A percentile compares a stretch with the other conserved stretches of the same genome.
Conservation (phyloP, 2,797 vertebrate species). For the Peromyscus eremicus region DNA sequence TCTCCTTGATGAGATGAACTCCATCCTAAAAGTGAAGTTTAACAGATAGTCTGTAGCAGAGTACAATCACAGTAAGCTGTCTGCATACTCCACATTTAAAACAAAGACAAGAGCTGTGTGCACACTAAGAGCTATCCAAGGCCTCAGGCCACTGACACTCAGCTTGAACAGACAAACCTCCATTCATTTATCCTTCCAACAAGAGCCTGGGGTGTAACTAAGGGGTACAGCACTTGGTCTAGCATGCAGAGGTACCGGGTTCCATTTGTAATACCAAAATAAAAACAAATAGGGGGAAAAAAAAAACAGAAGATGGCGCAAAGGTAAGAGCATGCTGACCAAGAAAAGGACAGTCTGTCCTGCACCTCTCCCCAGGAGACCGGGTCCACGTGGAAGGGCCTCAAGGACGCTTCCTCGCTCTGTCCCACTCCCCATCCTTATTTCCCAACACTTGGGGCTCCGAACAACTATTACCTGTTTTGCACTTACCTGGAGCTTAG, state of each 20-base stretch:
- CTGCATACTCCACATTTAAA: not conserved
- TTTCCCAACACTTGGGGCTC: not conserved
- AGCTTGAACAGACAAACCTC: not conserved
- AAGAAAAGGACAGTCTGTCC: not conserved
- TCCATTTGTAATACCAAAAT: not conserved
- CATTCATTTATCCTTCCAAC: not conserved
- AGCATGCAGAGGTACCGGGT: not conserved
- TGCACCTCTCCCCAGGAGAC: conserved; percentile 6
- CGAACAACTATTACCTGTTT: conserved; percentile 1
- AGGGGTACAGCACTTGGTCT: not conserved
- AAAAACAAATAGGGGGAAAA: not conserved
- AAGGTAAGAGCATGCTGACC: not conserved
- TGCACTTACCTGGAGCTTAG: conserved; percentile 91
- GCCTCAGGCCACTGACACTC: not conserved
- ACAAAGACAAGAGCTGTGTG: not conserved
- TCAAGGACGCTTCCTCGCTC: not conserved
- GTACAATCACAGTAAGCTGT: conserved; percentile 36
- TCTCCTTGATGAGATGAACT: conserved; percentile 90
- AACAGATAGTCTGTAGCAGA: conserved; percentile 62
- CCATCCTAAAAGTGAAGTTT: conserved; percentile 91
- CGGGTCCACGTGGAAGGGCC: not conserved
- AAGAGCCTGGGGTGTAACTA: not conserved
- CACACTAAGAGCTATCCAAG: not conserved
- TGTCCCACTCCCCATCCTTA: not conserved
- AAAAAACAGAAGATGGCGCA: not conserved